phyloP scores from a whole-genome alignment of 1,140 invertebrate species.

The Calycopis cecrops region DNA sequence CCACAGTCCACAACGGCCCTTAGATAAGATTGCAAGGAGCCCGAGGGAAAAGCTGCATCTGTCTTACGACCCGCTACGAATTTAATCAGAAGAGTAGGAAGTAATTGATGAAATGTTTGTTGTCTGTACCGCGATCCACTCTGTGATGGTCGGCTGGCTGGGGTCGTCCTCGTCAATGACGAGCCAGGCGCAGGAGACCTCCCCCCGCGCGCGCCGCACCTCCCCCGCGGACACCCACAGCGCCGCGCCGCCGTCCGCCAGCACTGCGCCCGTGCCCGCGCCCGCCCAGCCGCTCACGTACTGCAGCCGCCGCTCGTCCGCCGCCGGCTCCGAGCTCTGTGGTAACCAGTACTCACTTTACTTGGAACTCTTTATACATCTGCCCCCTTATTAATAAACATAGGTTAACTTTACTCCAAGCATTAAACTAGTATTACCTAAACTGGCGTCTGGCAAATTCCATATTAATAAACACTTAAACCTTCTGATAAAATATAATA shows the following conservation, averaged over 20 bases:
- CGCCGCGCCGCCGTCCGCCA: conserved; percentile 84
- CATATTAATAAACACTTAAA: no score
- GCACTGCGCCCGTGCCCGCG: conserved; percentile 84
- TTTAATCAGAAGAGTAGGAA: no score
- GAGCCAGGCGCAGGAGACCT: conserved; percentile 87
- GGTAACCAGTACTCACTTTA: no score
- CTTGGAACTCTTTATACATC: no score
- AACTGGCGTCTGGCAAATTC: no score
- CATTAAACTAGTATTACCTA: no score
- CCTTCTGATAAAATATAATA: no score
- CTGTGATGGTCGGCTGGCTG: conserved; percentile 75
- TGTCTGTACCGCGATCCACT: conserved; percentile 78
- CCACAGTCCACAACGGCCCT: no score
- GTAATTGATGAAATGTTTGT: conserved; percentile 1
- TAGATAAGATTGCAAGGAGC: no score
- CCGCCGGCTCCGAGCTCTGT: conserved; percentile 80
- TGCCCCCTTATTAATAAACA: no score
- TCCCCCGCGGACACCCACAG: conserved; percentile 95
- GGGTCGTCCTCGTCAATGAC: conserved; percentile 83
- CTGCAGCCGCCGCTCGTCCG: conserved; percentile 85
- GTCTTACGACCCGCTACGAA: conserved; percentile 9
- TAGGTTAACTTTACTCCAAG: no score
- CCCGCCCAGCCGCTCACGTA: conserved; percentile 94
- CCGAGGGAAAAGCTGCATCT: no score
- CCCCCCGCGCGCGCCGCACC: conserved; percentile 83